A percentile compares a stretch with the other conserved stretches of the same genome.
These are phyloP conservation scores for Psophia crepitans DNA, from an alignment of 2,113 vertebrate genomes.

Conservation along the genomic window DNA sequence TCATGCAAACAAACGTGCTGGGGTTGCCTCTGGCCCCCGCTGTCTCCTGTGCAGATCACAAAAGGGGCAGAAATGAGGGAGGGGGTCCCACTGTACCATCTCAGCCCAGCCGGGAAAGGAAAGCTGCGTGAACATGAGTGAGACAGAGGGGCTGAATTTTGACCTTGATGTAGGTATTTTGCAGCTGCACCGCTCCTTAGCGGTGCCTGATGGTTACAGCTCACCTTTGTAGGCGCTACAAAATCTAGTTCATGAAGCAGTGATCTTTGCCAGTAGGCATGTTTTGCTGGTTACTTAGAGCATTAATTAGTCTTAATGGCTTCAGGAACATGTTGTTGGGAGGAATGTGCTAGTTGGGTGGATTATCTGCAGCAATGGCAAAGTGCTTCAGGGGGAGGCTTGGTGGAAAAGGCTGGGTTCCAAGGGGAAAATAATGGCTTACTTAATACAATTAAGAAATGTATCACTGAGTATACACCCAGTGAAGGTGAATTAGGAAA, in stretches of 20 bases:
- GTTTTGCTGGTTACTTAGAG: not conserved
- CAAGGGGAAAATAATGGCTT: not conserved
- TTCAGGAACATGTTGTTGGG: not conserved
- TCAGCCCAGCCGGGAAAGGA: not conserved
- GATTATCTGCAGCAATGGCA: not conserved
- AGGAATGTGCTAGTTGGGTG: not conserved
- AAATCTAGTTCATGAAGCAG: not conserved
- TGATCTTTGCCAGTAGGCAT: not conserved
- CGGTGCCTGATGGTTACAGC: not conserved
- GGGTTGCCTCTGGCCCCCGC: fast-evolving
- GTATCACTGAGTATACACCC: not conserved
- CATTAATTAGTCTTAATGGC: not conserved
- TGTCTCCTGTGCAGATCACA: not conserved
- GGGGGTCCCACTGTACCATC: not conserved
- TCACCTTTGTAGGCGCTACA: not conserved
- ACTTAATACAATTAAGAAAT: not conserved
- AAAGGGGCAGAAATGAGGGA: not conserved
- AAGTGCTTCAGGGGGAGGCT: not conserved
- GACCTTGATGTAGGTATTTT: not conserved
- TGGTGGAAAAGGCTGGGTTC: not conserved
- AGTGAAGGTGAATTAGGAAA: not conserved
- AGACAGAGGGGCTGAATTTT: not conserved
- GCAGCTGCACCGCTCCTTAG: not conserved
- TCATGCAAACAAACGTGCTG: fast-evolving
- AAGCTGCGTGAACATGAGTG: no score